Evolutionary conservation across 2,797 vertebrate genomes (phyloP), one percentile per base, ranked within the genome.

Genomic region (Steatocranus sp.): DNA sequence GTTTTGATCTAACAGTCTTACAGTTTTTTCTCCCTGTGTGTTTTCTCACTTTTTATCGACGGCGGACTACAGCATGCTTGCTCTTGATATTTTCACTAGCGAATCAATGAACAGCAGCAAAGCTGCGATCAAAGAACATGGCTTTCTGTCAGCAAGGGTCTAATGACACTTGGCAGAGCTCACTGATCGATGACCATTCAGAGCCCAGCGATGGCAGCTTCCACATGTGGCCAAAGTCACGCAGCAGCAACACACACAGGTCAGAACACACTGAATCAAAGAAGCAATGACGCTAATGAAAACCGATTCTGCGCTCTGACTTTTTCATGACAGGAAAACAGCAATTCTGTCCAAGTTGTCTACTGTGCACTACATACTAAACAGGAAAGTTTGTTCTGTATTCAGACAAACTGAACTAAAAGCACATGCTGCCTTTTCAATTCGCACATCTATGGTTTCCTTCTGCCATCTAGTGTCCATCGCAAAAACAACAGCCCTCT

Each of bases 401-500:
- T 58, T 23, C 3, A 10, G 63, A 30, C 23, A 49, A 20, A 15
- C 2, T n/a, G 49, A 83, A 41, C 54, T 43, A 82, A 58, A 75
- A 25, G 43, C 4, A 12, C 23, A 18, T 3, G n/a, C 38, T 48
- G 15, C n/a, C 12, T 7, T n/a, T 14, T 27, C 15, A 48, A 3
- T 32, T 38, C 4, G 3, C 2, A 4, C 7, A 83, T 56, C 75
- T 4, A 30, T 46, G 34, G 85, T 77, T 63, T 86, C 6, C 30
- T 90, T 74, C 80, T 87, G 85, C 92, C 94, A 94, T 85, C 95
- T 95, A 86, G 85, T 91, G 94, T 20, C 73, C 23, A 38, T 0
- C 7, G 1, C 11, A n/a, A 32, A 80, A 75, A 90, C 30, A 48
- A 38, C 83, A 77, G 14, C 20, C 25, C 25, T 73, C 25, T n/a